Percentiles rank a stretch among this genome's conserved stretches.
phyloP scores from a whole-genome alignment of 2,113 vertebrate species.

The Rhizomys pruinosus region DNA sequence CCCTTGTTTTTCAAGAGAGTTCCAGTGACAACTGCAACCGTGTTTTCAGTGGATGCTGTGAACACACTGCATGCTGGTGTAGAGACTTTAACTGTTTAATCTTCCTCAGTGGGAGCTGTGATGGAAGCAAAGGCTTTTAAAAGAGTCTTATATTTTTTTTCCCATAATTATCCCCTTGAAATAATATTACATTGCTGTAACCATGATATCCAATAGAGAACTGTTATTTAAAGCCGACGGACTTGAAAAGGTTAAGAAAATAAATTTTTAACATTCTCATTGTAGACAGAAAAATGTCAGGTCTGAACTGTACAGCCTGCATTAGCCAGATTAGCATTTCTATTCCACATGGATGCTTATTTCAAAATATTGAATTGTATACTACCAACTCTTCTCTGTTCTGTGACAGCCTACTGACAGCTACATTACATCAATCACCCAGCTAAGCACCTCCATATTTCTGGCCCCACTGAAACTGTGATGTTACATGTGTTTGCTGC shows the following conservation, averaged over 20 bases:
- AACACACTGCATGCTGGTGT: background rate
- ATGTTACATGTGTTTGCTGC: background rate
- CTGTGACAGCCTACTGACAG: background rate
- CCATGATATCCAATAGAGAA: background rate
- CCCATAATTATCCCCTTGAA: background rate
- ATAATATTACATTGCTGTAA: background rate
- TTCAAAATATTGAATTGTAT: background rate
- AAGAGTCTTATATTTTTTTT: background rate
- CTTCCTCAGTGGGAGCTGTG: background rate
- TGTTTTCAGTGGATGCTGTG: background rate
- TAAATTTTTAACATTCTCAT: background rate
- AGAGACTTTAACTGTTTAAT: background rate
- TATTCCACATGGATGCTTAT: background rate
- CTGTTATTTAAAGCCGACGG: background rate
- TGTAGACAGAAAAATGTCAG: background rate
- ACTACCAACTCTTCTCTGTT: background rate
- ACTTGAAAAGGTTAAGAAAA: conserved; percentile 6
- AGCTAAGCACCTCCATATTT: background rate
- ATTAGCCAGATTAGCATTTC: background rate
- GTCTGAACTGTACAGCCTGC: background rate
- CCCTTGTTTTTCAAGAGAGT: background rate
- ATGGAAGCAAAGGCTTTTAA: background rate
- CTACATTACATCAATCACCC: background rate
- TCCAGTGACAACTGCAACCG: background rate
- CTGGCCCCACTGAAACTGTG: background rate